These are phyloP conservation scores for Mohoua ochrocephala DNA, from an alignment of 2,113 vertebrate species.

Conservation along the genomic window DNA sequence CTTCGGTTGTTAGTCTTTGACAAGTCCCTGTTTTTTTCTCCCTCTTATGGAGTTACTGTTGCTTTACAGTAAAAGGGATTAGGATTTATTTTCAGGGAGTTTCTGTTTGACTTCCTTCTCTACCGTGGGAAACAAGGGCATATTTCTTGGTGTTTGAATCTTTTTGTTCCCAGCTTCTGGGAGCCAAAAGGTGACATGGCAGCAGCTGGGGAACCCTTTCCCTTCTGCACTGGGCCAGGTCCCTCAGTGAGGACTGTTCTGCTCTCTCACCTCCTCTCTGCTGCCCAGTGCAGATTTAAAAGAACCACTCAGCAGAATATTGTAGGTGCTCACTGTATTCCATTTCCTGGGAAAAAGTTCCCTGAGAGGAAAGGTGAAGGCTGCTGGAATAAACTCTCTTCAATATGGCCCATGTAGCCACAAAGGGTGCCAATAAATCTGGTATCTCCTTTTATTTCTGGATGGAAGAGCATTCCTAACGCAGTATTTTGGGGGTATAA, in stretches of 20 bases:
- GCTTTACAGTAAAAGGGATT: not conserved
- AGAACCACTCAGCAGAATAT: not conserved
- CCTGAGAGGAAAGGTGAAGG: not conserved
- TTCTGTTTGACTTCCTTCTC: not conserved
- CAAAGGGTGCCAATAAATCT: not conserved
- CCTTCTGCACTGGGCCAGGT: not conserved
- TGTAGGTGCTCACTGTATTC: not conserved
- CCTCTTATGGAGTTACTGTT: not conserved
- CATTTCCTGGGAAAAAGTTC: not conserved
- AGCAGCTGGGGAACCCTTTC: not conserved
- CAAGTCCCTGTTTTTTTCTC: not conserved
- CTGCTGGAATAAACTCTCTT: not conserved
- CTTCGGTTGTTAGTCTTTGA: not conserved
- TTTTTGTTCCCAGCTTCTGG: not conserved
- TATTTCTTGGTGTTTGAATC: not conserved
- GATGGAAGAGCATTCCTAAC: not conserved
- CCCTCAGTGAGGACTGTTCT: not conserved
- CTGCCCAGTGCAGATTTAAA: not conserved
- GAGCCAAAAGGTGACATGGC: not conserved
- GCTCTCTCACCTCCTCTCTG: not conserved
- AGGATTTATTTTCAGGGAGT: not conserved
- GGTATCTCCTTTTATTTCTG: not conserved
- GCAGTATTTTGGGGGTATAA: not conserved
- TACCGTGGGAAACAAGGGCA: not conserved
- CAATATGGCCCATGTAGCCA: not conserved